A percentile compares a stretch with the other conserved stretches of the same genome.
Conservation (phyloP, 2,888 invertebrate genomes). For the Melanostoma scalare region DNA sequence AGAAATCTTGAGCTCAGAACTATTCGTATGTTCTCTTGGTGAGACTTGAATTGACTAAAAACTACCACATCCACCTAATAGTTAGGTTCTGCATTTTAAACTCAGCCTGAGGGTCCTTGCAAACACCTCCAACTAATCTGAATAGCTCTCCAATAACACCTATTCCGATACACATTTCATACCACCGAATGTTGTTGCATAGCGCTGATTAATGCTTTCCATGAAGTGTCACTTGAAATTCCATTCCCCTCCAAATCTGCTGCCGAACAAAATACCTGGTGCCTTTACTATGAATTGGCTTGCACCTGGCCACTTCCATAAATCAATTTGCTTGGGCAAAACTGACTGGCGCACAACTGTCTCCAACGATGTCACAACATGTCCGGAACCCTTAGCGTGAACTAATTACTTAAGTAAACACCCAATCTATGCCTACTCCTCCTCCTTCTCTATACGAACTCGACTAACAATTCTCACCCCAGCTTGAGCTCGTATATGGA, state of each 20-base stretch:
- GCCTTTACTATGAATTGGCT: slow-evolving; percentile 23
- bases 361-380: slow-evolving; percentile 68
- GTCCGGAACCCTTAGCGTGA: slow-evolving; percentile 72
- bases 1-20: too few relatives aligned
- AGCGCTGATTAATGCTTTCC: slow-evolving; percentile 45
- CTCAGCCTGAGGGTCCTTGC: neutral
- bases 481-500: slow-evolving; percentile 20
- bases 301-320: slow-evolving; percentile 66
- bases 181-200: neutral
- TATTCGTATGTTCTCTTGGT: too few relatives aligned
- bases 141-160: slow-evolving; percentile 24
- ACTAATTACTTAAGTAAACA: slow-evolving; percentile 72
- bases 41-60: too few relatives aligned
- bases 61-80: too few relatives aligned
- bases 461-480: slow-evolving; percentile 16
- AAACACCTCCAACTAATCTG: neutral
- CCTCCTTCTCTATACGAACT: slow-evolving; percentile 1
- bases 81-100: too few relatives aligned
- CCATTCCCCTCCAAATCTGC: slow-evolving; percentile 18
- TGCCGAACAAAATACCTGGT: slow-evolving; percentile 25
- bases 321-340: slow-evolving; percentile 51
- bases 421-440: slow-evolving; percentile 33
- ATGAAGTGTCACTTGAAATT: slow-evolving; percentile 52
- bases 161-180: slow-evolving; percentile 21
- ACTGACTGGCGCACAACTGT: slow-evolving; percentile 64